Evolutionary conservation across 2,113 vertebrate genomes (phyloP).

Genomic region (Lota lota): DNA sequence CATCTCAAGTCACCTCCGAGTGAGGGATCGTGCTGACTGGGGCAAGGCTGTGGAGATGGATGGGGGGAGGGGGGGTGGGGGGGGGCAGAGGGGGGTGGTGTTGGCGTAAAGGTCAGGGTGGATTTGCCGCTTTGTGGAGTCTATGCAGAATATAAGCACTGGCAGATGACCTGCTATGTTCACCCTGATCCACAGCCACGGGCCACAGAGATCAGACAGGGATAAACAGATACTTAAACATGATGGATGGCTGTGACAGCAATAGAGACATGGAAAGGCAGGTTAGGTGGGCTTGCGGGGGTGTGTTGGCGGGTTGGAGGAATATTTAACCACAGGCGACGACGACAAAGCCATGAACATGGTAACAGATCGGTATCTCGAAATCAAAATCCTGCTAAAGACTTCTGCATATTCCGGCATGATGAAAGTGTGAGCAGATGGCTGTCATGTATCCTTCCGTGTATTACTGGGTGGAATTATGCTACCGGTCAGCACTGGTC

Average conservation of each 20-base stretch:
- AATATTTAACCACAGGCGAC: neutral
- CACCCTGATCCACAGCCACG: constrained; percentile 34
- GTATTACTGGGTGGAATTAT: too few species aligned
- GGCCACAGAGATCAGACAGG: constrained; percentile 10
- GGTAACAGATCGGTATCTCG: too few species aligned
- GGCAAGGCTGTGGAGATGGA: too few species aligned
- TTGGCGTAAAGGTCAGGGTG: neutral
- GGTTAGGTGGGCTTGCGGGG: neutral
- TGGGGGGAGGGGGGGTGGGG: neutral
- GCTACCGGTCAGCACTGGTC: too few species aligned
- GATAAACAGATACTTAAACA: constrained; percentile 39
- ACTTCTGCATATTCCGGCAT: too few species aligned
- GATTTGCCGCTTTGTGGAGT: neutral
- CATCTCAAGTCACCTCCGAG: constrained; percentile 2
- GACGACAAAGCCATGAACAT: too few species aligned
- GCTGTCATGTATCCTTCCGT: too few species aligned
- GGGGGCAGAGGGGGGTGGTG: neutral
- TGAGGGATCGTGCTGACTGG: constrained; percentile 4
- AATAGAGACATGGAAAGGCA: constrained; percentile 23
- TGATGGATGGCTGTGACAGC: constrained; percentile 42
- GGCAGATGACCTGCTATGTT: constrained; percentile 19
- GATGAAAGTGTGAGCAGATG: too few species aligned
- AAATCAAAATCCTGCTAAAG: too few species aligned
- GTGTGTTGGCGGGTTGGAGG: neutral
- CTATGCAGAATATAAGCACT: constrained; percentile 17